Conservation (phyloP, 2,797 vertebrate genomes). For the Urosaurus nigricauda region DNA sequence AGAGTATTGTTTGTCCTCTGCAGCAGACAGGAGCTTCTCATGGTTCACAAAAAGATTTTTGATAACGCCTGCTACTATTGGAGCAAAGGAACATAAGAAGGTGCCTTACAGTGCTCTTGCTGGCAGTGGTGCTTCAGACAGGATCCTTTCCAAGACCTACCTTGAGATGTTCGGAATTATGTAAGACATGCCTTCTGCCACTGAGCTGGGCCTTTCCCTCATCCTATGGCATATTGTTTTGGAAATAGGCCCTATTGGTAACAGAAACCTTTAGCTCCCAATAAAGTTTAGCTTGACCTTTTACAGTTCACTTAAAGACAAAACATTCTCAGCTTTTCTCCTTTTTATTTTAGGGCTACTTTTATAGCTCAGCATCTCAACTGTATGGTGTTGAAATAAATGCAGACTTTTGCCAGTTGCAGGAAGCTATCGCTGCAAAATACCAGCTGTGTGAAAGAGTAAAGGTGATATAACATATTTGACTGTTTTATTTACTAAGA, state of each 20-base stretch:
- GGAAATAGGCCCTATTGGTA: not conserved
- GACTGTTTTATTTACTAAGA: constrained; percentile 44
- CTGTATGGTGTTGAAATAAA: constrained; percentile 90
- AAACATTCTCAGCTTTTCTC: constrained; percentile 55
- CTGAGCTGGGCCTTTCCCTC: no score
- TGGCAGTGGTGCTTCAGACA: not conserved
- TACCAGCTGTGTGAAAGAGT: constrained; percentile 88
- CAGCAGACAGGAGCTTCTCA: not conserved
- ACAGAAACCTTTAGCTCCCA: not conserved
- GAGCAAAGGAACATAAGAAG: not conserved
- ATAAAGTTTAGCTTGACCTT: not conserved
- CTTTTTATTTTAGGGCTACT: constrained; percentile 84
- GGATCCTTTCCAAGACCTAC: no score
- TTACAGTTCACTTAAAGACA: not conserved
- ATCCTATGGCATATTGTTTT: not conserved
- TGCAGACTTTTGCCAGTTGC: constrained; percentile 90
- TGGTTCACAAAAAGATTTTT: no score
- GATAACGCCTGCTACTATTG: no score
- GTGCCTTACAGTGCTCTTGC: no score
- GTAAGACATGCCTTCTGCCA: no score
- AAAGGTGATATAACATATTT: constrained; percentile 79
- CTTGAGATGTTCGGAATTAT: no score
- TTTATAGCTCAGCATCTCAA: constrained; percentile 89
- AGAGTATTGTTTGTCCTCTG: not conserved
- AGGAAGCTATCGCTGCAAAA: constrained; percentile 86